Conservation (phyloP, 2,113 vertebrate genomes). For the Sphaerodactylus townsendi region DNA sequence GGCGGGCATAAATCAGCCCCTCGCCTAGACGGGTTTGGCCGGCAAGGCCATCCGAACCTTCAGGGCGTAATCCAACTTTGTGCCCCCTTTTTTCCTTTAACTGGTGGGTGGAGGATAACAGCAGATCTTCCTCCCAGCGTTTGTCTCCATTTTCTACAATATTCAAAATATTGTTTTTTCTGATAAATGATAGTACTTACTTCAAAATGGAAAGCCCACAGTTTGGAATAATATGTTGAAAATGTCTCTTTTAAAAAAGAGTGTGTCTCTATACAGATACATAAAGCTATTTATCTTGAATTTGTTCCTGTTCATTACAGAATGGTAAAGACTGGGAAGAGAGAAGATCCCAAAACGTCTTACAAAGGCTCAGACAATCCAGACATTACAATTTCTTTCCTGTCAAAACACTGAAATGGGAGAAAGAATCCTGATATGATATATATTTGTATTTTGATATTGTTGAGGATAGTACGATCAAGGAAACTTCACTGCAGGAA, state of each 20-base stretch:
- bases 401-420: neutral
- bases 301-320: neutral
- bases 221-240: neutral
- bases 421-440: neutral
- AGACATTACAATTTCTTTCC: neutral
- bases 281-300: neutral
- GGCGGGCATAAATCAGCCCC: no score
- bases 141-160: no score
- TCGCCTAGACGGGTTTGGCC: no score
- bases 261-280: neutral
- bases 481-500: constrained; percentile 54
- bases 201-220: neutral
- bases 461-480: constrained; percentile 60
- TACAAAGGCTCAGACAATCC: neutral
- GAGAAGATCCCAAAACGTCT: neutral
- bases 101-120: no score
- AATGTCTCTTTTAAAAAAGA: neutral
- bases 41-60: no score
- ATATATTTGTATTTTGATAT: constrained; percentile 52
- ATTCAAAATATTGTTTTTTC: neutral
- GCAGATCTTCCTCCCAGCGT: no score
- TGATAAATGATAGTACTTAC: neutral
- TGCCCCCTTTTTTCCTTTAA: no score
- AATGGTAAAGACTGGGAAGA: no score
- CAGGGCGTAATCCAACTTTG: no score